Conservation (phyloP, 1,140 invertebrate species). For the Penaeus japonicus region DNA sequence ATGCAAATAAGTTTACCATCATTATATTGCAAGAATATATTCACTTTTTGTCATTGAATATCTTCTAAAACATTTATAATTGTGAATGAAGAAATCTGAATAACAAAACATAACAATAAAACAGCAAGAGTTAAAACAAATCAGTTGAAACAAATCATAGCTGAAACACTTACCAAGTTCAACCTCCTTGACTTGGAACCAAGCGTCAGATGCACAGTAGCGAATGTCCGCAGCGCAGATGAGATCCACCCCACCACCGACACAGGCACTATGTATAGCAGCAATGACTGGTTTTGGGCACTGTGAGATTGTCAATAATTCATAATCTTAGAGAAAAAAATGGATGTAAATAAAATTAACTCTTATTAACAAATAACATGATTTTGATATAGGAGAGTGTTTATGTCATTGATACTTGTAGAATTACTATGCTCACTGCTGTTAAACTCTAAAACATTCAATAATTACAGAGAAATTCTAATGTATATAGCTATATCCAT, state of each 20-base stretch:
- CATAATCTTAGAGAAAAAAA: conserved; percentile 12
- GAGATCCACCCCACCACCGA: conserved; percentile 90
- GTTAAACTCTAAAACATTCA: too few relatives aligned
- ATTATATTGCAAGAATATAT: neutral
- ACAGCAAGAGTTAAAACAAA: too few relatives aligned
- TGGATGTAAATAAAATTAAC: neutral
- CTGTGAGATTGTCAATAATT: conserved; percentile 17
- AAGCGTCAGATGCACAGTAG: conserved; percentile 89
- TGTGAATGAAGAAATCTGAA: neutral
- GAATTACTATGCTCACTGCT: too few relatives aligned
- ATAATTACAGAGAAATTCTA: conserved; percentile 6
- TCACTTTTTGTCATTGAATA: neutral
- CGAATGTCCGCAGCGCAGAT: conserved; percentile 89
- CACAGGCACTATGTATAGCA: conserved; percentile 86
- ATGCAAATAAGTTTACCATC: neutral
- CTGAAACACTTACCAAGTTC: conserved; percentile 63
- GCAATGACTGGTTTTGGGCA: conserved; percentile 85
- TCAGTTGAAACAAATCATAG: neutral
- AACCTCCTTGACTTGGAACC: conserved; percentile 91
- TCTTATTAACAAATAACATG: conserved; percentile 40
- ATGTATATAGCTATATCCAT: conserved; percentile 10
- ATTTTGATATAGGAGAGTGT: neutral
- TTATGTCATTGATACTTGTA: neutral
- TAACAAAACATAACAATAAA: neutral
- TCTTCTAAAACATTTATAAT: neutral